These are phyloP conservation scores for Zoanthus sansibaricus DNA, from an alignment of 92 coral and sea anemone species.

Conservation along the genomic window DNA sequence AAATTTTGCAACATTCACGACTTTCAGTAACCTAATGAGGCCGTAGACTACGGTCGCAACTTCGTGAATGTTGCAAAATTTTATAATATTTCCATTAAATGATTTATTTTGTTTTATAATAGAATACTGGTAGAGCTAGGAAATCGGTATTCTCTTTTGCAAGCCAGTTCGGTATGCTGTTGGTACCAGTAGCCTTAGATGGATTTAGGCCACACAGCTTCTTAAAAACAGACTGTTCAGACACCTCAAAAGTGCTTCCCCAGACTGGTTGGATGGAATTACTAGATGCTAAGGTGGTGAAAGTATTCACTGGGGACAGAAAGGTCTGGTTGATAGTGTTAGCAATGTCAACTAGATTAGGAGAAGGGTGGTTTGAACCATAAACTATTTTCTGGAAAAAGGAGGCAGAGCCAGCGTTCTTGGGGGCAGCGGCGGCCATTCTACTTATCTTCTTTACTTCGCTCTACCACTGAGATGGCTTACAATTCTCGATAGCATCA, in stretches of 20 bases:
- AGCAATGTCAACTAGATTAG: conserved; percentile 33
- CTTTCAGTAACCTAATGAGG: too few relatives aligned
- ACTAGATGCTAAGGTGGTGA: conserved; percentile 39
- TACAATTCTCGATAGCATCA: neutral
- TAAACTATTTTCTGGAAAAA: conserved; percentile 28
- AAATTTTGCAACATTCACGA: too few relatives aligned
- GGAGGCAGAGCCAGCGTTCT: conserved; percentile 40
- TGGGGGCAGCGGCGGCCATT: conserved; percentile 42
- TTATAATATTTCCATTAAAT: too few relatives aligned
- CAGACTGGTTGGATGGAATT: neutral
- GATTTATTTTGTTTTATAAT: too few relatives aligned
- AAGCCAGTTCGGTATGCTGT: conserved; percentile 27
- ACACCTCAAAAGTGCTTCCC: conserved; percentile 4
- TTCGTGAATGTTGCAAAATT: too few relatives aligned
- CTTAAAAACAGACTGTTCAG: neutral
- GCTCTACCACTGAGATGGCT: conserved; percentile 59
- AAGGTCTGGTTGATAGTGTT: conserved; percentile 54
- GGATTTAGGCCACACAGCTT: conserved; percentile 29
- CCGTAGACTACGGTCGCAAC: too few relatives aligned
- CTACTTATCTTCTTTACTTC: conserved; percentile 60
- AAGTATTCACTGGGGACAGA: conserved; percentile 55
- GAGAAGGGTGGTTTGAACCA: neutral
- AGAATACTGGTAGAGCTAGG: neutral
- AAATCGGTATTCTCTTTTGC: conserved; percentile 37
- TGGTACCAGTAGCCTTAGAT: conserved; percentile 36